A percentile compares a stretch with the other conserved stretches of the same genome.
Evolutionary conservation across 2,888 invertebrate species (phyloP).

Genomic region (Meloe dianella): DNA sequence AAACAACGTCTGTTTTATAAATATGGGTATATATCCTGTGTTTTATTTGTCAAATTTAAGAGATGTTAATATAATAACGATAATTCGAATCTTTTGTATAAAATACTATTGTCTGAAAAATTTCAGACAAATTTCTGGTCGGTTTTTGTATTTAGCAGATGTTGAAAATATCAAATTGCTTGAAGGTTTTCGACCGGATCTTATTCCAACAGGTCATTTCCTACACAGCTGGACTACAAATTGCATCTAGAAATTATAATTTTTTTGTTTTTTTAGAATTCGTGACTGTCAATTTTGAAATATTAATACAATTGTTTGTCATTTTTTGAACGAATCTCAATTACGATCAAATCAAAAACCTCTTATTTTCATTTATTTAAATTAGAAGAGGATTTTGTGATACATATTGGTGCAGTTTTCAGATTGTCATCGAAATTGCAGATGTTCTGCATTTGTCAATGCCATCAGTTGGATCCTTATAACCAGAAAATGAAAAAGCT

Average conservation of each 20-base stretch:
- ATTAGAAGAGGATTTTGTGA: too few relatives aligned
- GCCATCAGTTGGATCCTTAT: constrained; percentile 10
- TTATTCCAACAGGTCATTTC: constrained; percentile 11
- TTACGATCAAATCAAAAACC: too few relatives aligned
- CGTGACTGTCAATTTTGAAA: background rate
- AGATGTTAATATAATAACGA: background rate
- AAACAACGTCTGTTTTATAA: background rate
- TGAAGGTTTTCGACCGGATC: constrained; percentile 10
- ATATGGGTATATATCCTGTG: background rate
- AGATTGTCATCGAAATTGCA: constrained; percentile 12
- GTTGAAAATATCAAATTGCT: constrained; percentile 12
- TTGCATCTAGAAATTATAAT: background rate
- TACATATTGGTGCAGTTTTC: background rate
- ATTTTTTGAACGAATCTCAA: background rate
- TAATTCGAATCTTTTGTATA: background rate
- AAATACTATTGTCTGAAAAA: constrained; percentile 3
- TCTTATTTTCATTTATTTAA: too few relatives aligned
- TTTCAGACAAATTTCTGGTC: constrained; percentile 6
- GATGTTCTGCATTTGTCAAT: constrained; percentile 18
- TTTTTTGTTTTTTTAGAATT: background rate
- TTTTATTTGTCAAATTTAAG: background rate
- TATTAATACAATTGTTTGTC: background rate
- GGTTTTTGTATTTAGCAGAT: constrained; percentile 10
- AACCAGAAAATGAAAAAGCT: constrained; percentile 17
- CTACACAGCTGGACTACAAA: constrained; percentile 4